These are phyloP conservation scores for Paedocypris sp. DNA, from an alignment of 2,113 vertebrate genomes.

Conservation along the genomic window DNA sequence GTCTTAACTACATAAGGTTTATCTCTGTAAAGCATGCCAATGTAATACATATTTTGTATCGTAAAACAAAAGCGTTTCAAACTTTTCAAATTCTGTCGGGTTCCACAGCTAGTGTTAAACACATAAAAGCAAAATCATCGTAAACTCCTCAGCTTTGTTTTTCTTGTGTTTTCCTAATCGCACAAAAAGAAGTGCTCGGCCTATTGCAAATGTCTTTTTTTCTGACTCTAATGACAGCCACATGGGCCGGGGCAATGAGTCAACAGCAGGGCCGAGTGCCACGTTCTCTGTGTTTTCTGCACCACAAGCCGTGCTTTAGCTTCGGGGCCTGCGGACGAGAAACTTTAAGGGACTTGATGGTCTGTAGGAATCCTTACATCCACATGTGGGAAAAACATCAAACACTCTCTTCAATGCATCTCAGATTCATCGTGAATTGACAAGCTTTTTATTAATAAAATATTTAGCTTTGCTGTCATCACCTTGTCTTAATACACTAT, in stretches of 20 bases:
- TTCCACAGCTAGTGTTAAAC: no score
- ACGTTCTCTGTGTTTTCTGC: neutral
- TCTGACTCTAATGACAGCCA: neutral
- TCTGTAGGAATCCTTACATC: neutral
- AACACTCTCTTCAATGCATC: neutral
- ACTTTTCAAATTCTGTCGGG: no score
- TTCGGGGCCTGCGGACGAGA: neutral
- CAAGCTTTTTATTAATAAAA: neutral
- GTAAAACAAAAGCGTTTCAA: no score
- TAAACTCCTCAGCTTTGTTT: neutral
- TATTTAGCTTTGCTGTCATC: neutral
- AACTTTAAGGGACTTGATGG: neutral
- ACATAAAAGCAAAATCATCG: neutral
- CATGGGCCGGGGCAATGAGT: neutral
- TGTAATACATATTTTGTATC: no score
- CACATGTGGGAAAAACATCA: no score
- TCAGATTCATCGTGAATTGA: neutral
- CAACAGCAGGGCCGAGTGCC: neutral
- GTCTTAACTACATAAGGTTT: no score
- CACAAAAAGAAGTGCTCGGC: neutral
- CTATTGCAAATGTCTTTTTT: slow-evolving; percentile 1
- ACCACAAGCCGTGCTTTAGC: neutral
- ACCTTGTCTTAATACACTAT: neutral
- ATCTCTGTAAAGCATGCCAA: no score
- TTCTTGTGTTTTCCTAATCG: neutral